phyloP scores from a whole-genome alignment of 2,797 vertebrate genomes.

The Synaphobranchus kaupii region DNA sequence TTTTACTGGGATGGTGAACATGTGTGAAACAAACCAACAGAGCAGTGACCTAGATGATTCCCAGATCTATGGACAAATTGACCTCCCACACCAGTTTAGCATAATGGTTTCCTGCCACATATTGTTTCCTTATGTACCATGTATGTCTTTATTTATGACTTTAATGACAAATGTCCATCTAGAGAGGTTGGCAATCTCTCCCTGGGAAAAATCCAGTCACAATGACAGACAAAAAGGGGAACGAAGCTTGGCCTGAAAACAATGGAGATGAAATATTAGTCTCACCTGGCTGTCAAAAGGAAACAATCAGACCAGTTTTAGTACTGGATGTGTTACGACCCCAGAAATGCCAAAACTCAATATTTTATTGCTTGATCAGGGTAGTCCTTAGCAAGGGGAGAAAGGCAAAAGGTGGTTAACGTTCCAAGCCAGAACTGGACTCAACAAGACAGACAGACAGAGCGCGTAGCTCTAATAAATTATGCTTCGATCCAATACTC shows the following conservation, averaged over 20 bases:
- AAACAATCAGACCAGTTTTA: background rate
- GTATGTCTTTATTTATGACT: too few relatives aligned
- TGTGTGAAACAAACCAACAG: background rate
- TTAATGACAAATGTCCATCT: background rate
- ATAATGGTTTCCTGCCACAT: background rate
- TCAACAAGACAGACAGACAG: too few relatives aligned
- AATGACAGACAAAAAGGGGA: background rate
- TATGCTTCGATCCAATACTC: too few relatives aligned
- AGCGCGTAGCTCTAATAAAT: too few relatives aligned
- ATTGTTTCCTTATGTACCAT: background rate
- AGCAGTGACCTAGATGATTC: background rate
- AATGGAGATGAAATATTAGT: background rate
- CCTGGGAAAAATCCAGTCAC: background rate
- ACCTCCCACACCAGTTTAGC: background rate
- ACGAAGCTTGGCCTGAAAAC: background rate
- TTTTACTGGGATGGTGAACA: background rate
- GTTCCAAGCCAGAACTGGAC: too few relatives aligned
- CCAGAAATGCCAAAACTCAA: too few relatives aligned
- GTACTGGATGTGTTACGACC: background rate
- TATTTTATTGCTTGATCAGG: too few relatives aligned
- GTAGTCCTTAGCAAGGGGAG: too few relatives aligned
- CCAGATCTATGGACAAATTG: background rate
- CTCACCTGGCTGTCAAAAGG: background rate
- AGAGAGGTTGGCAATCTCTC: background rate
- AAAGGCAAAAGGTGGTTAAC: too few relatives aligned